Conservation (phyloP, 2,113 vertebrate species). For the Sminthopsis crassicaudata region DNA sequence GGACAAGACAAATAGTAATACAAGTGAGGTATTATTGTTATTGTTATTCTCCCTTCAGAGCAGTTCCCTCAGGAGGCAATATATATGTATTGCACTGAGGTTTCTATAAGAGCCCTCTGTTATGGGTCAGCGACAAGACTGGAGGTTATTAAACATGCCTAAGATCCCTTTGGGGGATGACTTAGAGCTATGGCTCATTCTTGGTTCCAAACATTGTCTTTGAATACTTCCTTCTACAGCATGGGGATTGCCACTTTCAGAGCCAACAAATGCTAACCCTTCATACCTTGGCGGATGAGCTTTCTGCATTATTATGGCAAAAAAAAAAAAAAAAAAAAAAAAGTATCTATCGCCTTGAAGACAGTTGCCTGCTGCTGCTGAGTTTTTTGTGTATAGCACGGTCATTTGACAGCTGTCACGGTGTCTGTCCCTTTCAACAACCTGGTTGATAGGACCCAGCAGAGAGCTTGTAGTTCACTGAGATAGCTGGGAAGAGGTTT, state of each 20-base stretch:
- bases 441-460: not conserved
- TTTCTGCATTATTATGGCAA: not conserved
- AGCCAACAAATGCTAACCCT: not conserved
- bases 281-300: not conserved
- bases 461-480: not conserved
- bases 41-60: not conserved
- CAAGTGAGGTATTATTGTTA: not conserved
- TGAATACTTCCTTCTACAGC: not conserved
- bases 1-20: not conserved
- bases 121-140: not conserved
- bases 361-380: not conserved
- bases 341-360: not conserved
- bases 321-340: no score
- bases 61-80: not conserved
- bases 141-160: not conserved
- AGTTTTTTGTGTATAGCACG: not conserved
- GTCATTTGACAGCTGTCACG: not conserved
- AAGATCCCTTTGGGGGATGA: not conserved
- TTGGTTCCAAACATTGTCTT: not conserved
- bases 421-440: not conserved
- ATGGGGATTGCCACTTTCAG: not conserved
- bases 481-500: not conserved
- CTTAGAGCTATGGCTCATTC: not conserved
- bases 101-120: not conserved
- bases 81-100: not conserved